Evolutionary conservation across 1,140 invertebrate genomes (phyloP), one percentile per base, ranked within the genome.

Genomic region (Cydia fagiglandana): DNA sequence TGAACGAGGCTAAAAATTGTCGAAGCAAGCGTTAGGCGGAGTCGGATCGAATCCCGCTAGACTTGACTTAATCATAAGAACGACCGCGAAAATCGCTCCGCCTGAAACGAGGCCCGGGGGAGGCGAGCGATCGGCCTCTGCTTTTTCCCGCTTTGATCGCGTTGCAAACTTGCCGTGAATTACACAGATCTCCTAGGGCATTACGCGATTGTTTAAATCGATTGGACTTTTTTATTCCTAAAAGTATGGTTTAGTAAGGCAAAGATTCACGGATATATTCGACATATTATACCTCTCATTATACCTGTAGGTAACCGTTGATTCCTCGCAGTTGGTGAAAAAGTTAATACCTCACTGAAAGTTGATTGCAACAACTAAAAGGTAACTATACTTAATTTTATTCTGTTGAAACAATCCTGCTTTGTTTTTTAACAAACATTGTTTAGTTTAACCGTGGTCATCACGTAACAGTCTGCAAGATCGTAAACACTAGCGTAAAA

Each of bases 51-150:
- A n/a, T 64, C 75, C 75, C 75, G 61, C 75, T 47, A 66, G 75
- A 75, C 50, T 68, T 75, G 75, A 45, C 75, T 75, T 75, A 75
- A 75, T 75, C 75, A 75, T 75, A 75, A 75, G 75, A 75, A 75
- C 61, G 75, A 64, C 66, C 66, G 66, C 66, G 66, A 64, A 75
- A 75, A 75, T 66, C 75, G 61, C 28, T 45, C 41, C 61, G 75
- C 12, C 41, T 68, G 20, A 34, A 75, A 75, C 75, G 75, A 75
- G 61, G 34, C 75, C 64, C 75, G 9, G 5, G 75, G 75, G 75
- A 75, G 30, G 15, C 13, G 7, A 41, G 66, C 61, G 50, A 75
- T 56, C 74, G 56, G 61, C 56, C 61, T 61, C 53, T 20, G 74
- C 74, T 47, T 53, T 73, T 47, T 73, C 73, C 73, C 41, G 41